Evolutionary conservation across 2,797 vertebrate species (phyloP), one percentile per base, ranked within the genome.

Genomic region (Podarcis siculus): DNA sequence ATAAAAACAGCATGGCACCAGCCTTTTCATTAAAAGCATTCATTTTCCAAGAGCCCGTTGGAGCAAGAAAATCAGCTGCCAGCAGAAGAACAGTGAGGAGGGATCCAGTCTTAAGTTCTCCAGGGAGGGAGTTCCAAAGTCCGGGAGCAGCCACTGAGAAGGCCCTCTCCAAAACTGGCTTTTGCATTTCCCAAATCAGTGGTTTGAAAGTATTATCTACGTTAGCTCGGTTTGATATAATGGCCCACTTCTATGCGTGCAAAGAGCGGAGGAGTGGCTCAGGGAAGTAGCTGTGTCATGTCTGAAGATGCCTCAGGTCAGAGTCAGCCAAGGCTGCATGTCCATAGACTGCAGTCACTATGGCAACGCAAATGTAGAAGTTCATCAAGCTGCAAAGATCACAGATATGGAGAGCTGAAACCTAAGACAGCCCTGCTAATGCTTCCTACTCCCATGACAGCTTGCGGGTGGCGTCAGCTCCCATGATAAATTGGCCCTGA

Each of bases 401-500:
- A 0, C 0, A 89, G 69, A 76, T 67, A 0, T 64, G 4, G 17
- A 49, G 45, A 76, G 66, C 87, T 61, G 87, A 87, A 35, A 64
- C 30, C 72, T 83, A 88, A 69, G 35, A 76, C 37, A 77, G 25
- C 12, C n/a, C 19, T 15, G 92, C 85, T 92, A 92, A 90, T 79
- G 93, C 17, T 79, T 64, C 67, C 39, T n/a, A 4, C 13, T 86
- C 45, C 82, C 61, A 82, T 90, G 93, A 89, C 91, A 79, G 91
- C 71, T 93, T 89, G 3, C 4, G 35, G 90, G 78, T 86, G 90
- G 89, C 90, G 83, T 87, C 82, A 82, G 86, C 84, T 91, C 1
- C 0, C 58, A 77, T 5, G 8, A 37, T 27, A 84, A 37, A 75
- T n/a, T 35, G 32, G 23, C 15, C 19, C 17, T 82, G 58, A 35